These are phyloP conservation scores for Pterois miles DNA, from an alignment of 2,797 vertebrate genomes.

Conservation along the genomic window DNA sequence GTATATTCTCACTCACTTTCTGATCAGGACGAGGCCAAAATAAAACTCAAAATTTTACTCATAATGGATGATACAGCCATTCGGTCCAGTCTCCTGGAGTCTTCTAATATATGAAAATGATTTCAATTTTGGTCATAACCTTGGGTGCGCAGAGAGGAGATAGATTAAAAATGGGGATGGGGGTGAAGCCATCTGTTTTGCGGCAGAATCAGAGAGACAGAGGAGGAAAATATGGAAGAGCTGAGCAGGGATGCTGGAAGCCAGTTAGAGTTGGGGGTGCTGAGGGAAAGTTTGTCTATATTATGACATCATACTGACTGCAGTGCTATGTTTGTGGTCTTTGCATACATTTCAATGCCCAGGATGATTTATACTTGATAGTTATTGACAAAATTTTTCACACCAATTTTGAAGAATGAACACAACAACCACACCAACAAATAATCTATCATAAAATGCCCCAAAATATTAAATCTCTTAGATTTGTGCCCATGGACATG, in stretches of 20 bases:
- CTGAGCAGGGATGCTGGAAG: constrained; percentile 19
- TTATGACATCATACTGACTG: background rate
- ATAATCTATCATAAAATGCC: too few relatives aligned
- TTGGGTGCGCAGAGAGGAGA: constrained; percentile 51
- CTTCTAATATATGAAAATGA: constrained; percentile 31
- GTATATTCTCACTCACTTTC: constrained; percentile 1
- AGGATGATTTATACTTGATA: background rate
- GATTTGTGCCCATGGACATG: too few relatives aligned
- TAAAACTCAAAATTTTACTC: background rate
- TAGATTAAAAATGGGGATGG: constrained; percentile 60
- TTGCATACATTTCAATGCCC: background rate
- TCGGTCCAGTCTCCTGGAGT: constrained; percentile 39
- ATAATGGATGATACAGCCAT: background rate
- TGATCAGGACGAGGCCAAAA: background rate
- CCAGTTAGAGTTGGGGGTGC: constrained; percentile 1
- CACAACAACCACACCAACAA: background rate
- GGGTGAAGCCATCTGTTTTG: constrained; percentile 74
- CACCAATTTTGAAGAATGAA: background rate
- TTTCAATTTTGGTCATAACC: constrained; percentile 61
- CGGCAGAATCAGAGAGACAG: constrained; percentile 47
- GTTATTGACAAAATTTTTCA: background rate
- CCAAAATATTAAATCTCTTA: too few relatives aligned
- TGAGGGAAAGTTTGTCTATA: background rate
- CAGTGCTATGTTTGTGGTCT: background rate
- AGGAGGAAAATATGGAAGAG: constrained; percentile 50